Evolutionary conservation across 1,140 invertebrate genomes (phyloP), one percentile per base, ranked within the genome.

Genomic region (Bombus terrestris): DNA sequence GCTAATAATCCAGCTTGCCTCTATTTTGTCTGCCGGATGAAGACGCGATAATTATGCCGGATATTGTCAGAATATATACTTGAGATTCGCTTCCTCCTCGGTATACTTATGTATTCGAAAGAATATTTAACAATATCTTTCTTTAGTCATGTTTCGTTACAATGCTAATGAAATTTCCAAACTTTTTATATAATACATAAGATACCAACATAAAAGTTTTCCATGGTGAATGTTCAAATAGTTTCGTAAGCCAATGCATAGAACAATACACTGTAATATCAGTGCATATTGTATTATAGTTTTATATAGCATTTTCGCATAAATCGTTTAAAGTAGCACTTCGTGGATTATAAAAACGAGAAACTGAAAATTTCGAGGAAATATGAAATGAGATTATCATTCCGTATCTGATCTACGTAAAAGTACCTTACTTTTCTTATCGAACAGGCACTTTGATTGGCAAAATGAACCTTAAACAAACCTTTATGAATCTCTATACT

Each of bases 31-130:
- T 28, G 73, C 73, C 43, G 32, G 73, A 75, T 57, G 12, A 75
- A 75, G 47, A 37, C 73, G 73, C 47, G 73, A 75, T 75, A 57
- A 75, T 75, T 75, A 75, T 47, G 3, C 22, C 73, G 47, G 73
- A 57, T 75, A 53, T 75, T 53, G n/a, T 74, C n/a, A 74, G 69
- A 39, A 72, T 41, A 72, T 72, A 18, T 47, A 74, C n/a, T 25
- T 12, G n/a, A n/a, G 1, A 22, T 32, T 47, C 18, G 8, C 41
- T 75, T 37, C 22, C 25, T 35, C 22, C 43, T 57, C 12, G 6
- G 4, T 57, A 8, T 15, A 74, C 8, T 62, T 9, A 9, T 47
- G 13, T 32, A 47, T 25, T 2, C 10, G 32, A 25, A 37, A 35
- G 8, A 13, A 75, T 75, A 13, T 75, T 57, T 53, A 53, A 53